Base-by-base conservation (phyloP, 2,888 invertebrate genomes). In the Odontothrips loti region DNA sequence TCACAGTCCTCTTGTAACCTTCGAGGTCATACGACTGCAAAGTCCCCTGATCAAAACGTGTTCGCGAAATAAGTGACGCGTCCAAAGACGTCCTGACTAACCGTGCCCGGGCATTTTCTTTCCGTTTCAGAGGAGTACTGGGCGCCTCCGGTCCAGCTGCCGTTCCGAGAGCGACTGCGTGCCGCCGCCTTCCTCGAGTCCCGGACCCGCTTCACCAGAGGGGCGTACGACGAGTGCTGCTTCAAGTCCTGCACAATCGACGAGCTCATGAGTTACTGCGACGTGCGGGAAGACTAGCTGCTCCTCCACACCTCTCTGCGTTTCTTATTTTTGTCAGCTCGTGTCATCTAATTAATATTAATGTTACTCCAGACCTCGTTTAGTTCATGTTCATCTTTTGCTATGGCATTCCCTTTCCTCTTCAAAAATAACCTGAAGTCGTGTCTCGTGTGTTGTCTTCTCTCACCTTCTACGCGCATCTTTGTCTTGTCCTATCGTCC, bases 181-280 rank as follows among this genome's bases (percentile, higher is more conserved):
- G 68, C 68, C 23, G 68, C 68, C 9, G 23, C 68, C 23, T 27
- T 75, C 23, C 68, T 75, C 23, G 68, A 75, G 68, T 27, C 23
- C 23, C 68, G 27, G 23, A 23, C 23, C 23, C 68, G 85, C 47
- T 80, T 80, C 27, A 82, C 83, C 20, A 83, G 86, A 27, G 89
- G 88, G n/a, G 86, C 88, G 80, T 85, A 87, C 82, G 88, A 89
- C 83, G 89, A 89, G 82, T 89, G 89, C 84, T 89, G 89, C 83
- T 82, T 84, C 51, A 88, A 88, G 82, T 82, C 87, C 0, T 89
- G 89, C 84, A 84, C 86, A 34, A 83, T 86, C 43, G 83, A 84
- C 27, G 88, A 88, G 84, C 82, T 89, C 81, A 82, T 82, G 51
- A 86, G 85, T 83, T 89, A 89, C 81, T 89, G 89, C 83, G 87